Evolutionary conservation across 2,113 vertebrate species (phyloP), one percentile per base, ranked within the genome.

Genomic region (Tylochromis polylepis): DNA sequence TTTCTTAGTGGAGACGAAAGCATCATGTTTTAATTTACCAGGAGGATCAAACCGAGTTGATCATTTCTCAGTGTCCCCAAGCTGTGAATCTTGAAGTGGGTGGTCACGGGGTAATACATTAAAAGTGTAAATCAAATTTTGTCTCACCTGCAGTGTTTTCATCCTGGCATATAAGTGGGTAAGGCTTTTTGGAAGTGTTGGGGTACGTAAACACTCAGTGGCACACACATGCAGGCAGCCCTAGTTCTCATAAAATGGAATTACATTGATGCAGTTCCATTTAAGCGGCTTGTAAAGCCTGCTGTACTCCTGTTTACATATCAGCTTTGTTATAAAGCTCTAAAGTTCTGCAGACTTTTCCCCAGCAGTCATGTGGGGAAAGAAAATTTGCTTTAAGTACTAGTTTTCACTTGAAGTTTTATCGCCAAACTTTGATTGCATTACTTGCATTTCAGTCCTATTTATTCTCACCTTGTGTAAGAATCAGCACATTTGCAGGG

Each of bases 391-490:
- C 43, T 77, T 51, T 31, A 77, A 51, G 70, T 51, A 51, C n/a
- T 46, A 56, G 62, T 49, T 85, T 67, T 15, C 38, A 24, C 46
- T 29, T 22, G 36, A 22, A 5, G 15, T 60, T 86, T 46, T 51
- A 77, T 87, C 51, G 24, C 79, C 27, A 27, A 36, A 29, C 49
- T 49, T 85, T 92, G 78, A 85, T 88, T 75, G 83, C 16, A 82
- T 89, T 75, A 84, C 22, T 27, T 34, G 11, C 31, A 16, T 58
- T 34, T 15, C 46, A 67, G 8, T 81, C 27, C 16, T 65, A 58
- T 81, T 51, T 72, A 16, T 72, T 82, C n/a, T 65, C 31, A 85
- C 27, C 20, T 83, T 51, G 8, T 38, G 11, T 22, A 2, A 51
- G 10, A 59, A 62, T 87, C 77, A 81, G 53, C 82, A 59, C 24